phyloP scores from a whole-genome alignment of 2,797 vertebrate species.

The Gambusia yucatana region DNA sequence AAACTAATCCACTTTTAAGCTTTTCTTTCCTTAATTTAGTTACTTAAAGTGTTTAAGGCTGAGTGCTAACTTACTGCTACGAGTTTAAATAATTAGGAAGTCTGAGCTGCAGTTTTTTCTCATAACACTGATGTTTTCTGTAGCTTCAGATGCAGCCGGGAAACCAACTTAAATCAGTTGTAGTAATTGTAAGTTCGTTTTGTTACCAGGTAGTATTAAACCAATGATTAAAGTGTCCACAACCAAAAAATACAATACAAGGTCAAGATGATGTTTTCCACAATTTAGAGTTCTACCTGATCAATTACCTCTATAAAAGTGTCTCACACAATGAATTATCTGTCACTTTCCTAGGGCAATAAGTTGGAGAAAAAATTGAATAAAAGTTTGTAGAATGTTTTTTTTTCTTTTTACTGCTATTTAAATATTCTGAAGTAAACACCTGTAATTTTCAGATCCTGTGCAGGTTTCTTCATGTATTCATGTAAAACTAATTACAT shows the following conservation, averaged over 20 bases:
- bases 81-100: not conserved
- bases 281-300: not conserved
- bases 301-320: not conserved
- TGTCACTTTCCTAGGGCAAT: not conserved
- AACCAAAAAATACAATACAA: not conserved
- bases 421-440: not conserved
- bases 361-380: not conserved
- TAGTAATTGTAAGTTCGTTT: not conserved
- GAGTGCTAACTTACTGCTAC: no score
- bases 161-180: not conserved
- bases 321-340: not conserved
- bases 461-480: not conserved
- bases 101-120: not conserved
- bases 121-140: not conserved
- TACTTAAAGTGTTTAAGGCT: not conserved
- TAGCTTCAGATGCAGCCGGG: not conserved
- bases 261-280: not conserved
- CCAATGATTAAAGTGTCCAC: not conserved
- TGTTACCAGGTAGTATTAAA: not conserved
- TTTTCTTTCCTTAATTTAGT: not conserved
- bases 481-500: conserved; percentile 21
- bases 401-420: not conserved
- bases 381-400: not conserved
- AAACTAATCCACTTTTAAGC: not conserved
- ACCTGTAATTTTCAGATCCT: not conserved